Evolutionary conservation across 2,113 vertebrate genomes (phyloP), one percentile per base, ranked within the genome.

Genomic region (Reinhardtius hippoglossoides): DNA sequence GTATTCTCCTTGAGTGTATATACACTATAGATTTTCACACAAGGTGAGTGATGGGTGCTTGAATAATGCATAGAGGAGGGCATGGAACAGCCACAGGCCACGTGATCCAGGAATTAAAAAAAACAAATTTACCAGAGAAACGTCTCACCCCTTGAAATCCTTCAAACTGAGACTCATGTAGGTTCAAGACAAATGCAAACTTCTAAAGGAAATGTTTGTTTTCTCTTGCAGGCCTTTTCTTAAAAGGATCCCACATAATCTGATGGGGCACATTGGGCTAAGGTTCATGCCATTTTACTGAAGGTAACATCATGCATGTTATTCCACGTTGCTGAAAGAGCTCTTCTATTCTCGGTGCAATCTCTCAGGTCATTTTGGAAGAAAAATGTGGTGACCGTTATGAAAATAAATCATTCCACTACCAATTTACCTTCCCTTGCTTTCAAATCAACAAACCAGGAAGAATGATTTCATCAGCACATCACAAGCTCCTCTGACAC

Each of bases 51-150:
- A 74, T 76, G 72, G 42, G 31, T 64, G 54, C 56, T 62, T 89
- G 80, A 88, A 88, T 87, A 83, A 89, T 86, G 76, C 58, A 88
- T 58, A 1, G 13, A 23, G 55, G 4, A 73, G 42, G 15, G 23
- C 52, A 26, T 18, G 20, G 54, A 56, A 37, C 73, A 70, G 62
- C 26, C 70, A 48, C 12, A 27, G 52, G 55, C 7, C 44, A 54
- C 10, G 26, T 71, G 66, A 80, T 55, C 27, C 5, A 7, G 8
- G 71, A 73, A 72, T 67, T 65, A 67, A 50, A 1, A 57, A 6
- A 78, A 71, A 70, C 18, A 60, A 67, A 80, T 80, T 50, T 70
- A 52, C 7, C 0, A 13, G n/a, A 37, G 52, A 56, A 72, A 27
- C 50, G 21, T 57, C 54, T 75, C 73, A 46, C 23, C 18, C 52